Evolutionary conservation across 2,113 vertebrate species (phyloP), one percentile per base, ranked within the genome.

Genomic region (Hippocampus guttulatus): DNA sequence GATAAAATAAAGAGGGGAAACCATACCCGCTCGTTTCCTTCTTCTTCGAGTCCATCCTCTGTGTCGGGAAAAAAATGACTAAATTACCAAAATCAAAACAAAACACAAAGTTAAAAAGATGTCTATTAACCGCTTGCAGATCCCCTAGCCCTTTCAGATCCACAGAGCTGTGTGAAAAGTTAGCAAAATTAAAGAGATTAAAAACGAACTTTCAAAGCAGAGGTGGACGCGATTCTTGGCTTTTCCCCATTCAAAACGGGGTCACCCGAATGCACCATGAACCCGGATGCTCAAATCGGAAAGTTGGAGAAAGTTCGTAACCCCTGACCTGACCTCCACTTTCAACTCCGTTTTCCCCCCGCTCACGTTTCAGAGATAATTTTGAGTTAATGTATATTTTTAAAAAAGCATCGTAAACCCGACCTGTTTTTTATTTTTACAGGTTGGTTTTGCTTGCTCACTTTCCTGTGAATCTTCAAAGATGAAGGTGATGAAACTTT

Each of bases 291-390:
- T 61, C 61, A 63, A 45, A 11, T 45, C 21, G 16, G 40, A 64
- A 64, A 64, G 21, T 23, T 30, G 21, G 63, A 64, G 63, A 64
- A 64, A 64, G 40, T 64, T 64, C 21, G 63, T 11, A 45, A 23
- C 63, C 20, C 40, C 11, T 64, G 38, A 64, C 62, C 38, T 41
- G 27, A 61, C 58, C 58, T 61, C 57, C 23, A 58, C 57, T 62
- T 23, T 38, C 33, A 40, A 45, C 43, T 45, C 5, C 15, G 47
- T 16, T 49, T 49, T 49, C 3, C 14, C 43, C 14, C 14, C 2
- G 1, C 43, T 15, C 43, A 14, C 43, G 43, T 51, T 51, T 18
- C 1, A 51, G 47, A 18, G 15, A 18, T 51, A 16, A 51, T 18
- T 51, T 49, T 16, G 10, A 45, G 10, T 45, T 14, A 45, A 45